Percentiles rank a stretch among this genome's conserved stretches.
Conservation (phyloP, 2,797 vertebrate genomes). For the Galago senegalensis region DNA sequence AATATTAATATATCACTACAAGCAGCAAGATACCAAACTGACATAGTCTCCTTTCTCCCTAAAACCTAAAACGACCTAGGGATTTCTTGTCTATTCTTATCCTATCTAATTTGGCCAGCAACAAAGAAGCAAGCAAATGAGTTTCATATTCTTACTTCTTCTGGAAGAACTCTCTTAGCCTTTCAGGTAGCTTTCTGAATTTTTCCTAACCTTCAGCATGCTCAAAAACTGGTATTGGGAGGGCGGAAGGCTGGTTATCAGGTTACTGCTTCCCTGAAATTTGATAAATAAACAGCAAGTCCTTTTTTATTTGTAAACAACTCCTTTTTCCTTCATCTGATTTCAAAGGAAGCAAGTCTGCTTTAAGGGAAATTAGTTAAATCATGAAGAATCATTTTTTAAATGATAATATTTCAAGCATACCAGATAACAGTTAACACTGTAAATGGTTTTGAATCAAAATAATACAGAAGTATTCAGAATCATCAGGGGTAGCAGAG, state of each 20-base stretch:
- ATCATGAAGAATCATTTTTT: neutral
- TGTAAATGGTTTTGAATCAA: neutral
- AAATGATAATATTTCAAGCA: neutral
- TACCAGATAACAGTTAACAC: neutral
- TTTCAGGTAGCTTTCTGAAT: slow-evolving; percentile 27
- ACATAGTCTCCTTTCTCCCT: neutral
- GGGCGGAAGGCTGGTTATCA: accelerated
- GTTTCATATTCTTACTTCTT: neutral
- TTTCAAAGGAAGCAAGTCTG: slow-evolving; percentile 32
- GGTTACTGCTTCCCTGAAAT: slow-evolving; percentile 35
- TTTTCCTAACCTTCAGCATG: neutral
- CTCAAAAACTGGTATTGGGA: neutral
- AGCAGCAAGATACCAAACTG: slow-evolving; percentile 37
- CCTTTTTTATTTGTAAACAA: neutral
- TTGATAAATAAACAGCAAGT: slow-evolving; percentile 22
- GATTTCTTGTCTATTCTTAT: neutral
- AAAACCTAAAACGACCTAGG: neutral
- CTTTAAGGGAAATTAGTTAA: slow-evolving; percentile 11
- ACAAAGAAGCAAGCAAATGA: slow-evolving; percentile 34
- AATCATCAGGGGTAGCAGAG: neutral
- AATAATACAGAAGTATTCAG: neutral
- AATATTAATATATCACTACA: neutral
- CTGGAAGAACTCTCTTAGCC: neutral
- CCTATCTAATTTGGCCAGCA: slow-evolving; percentile 20
- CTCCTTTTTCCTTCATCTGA: neutral